Percentiles rank a stretch among this genome's conserved stretches.
phyloP scores from a whole-genome alignment of 2,888 invertebrate species.

The Arctia plantaginis region DNA sequence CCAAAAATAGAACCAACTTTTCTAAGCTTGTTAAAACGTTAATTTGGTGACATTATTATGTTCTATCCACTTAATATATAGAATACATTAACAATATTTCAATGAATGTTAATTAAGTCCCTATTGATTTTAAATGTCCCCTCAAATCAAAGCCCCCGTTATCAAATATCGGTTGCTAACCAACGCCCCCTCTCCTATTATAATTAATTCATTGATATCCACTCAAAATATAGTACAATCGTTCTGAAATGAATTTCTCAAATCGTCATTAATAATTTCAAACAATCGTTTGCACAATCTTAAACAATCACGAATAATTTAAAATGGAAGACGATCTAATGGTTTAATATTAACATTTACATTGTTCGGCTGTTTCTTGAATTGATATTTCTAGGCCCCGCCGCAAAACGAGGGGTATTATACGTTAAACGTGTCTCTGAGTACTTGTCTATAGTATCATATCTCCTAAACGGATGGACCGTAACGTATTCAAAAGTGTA shows the following conservation, averaged over 20 bases:
- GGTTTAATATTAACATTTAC: conserved; percentile 44
- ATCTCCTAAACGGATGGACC: background rate
- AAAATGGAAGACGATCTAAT: conserved; percentile 31
- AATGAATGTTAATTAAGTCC: background rate
- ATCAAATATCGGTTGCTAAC: conserved; percentile 7
- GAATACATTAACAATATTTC: background rate
- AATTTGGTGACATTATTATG: background rate
- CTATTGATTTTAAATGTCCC: conserved; percentile 5
- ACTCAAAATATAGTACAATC: conserved; percentile 23
- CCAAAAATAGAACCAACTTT: too few relatives aligned
- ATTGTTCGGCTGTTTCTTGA: conserved; percentile 36
- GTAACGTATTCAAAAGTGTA: too few relatives aligned
- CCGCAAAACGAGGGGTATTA: too few relatives aligned
- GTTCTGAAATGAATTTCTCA: conserved; percentile 33
- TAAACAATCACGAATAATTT: conserved; percentile 40
- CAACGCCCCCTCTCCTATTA: conserved; percentile 10
- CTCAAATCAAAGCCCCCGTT: conserved; percentile 5
- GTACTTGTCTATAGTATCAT: background rate
- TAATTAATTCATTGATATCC: conserved; percentile 40
- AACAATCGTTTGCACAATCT: conserved; percentile 30
- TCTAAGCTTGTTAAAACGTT: background rate
- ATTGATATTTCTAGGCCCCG: conserved; percentile 28
- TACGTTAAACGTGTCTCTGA: too few relatives aligned
- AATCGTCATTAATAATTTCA: conserved; percentile 20
- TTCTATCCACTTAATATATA: background rate